phyloP scores from a whole-genome alignment of 1,140 invertebrate species.

The Drosophila ironensis region DNA sequence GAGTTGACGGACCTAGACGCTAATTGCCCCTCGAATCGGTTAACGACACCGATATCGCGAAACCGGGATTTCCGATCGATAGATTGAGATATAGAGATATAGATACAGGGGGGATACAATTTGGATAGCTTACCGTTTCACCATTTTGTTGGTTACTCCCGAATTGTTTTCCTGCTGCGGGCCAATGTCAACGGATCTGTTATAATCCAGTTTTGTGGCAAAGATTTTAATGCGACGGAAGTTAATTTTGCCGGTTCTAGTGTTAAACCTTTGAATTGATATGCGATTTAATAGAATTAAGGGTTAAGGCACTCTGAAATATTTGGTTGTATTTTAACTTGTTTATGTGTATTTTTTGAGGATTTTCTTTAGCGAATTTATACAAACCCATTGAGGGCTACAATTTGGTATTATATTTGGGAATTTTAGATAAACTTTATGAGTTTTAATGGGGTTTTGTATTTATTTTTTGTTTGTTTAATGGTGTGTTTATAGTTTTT shows the following conservation, averaged over 20 bases:
- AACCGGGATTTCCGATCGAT: slow-evolving; percentile 28
- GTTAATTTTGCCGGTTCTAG: slow-evolving; percentile 72
- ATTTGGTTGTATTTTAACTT: too few species aligned
- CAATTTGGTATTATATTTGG: too few species aligned
- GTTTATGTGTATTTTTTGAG: too few species aligned
- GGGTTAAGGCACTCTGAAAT: too few species aligned
- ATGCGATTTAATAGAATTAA: slow-evolving; percentile 13
- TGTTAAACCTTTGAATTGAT: slow-evolving; percentile 50
- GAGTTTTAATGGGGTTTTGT: too few species aligned
- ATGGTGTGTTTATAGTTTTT: too few species aligned
- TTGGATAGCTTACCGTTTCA: slow-evolving; percentile 74
- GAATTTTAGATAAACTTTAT: too few species aligned
- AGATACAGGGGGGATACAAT: slow-evolving; percentile 2
- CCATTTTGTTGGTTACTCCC: slow-evolving; percentile 82
- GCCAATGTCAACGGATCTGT: slow-evolving; percentile 82
- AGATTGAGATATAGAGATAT: not conserved
- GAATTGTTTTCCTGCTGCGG: slow-evolving; percentile 82
- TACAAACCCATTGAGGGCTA: too few species aligned
- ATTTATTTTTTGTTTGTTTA: too few species aligned
- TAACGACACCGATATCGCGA: slow-evolving; percentile 36
- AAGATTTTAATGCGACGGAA: slow-evolving; percentile 82
- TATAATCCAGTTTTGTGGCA: slow-evolving; percentile 82
- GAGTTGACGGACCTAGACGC: slow-evolving; percentile 24
- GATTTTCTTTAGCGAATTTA: too few species aligned
- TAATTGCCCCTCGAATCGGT: slow-evolving; percentile 61